phyloP scores from a whole-genome alignment of 2,888 invertebrate genomes.

The Eledone cirrhosa region DNA sequence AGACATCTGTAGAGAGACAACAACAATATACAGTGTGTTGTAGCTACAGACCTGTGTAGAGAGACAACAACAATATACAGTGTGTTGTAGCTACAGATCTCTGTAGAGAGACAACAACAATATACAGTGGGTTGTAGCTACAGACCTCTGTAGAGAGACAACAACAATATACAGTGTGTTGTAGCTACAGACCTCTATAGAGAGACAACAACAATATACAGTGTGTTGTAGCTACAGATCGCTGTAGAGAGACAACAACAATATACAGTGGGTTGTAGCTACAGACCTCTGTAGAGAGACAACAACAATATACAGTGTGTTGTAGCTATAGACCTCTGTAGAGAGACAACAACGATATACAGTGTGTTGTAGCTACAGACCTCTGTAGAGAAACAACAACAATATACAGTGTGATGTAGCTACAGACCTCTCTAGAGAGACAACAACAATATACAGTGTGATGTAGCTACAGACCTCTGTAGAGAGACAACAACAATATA shows the following conservation, averaged over 20 bases:
- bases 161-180: too few relatives aligned
- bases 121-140: too few relatives aligned
- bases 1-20: conserved; percentile 44
- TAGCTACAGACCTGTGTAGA: conserved; percentile 51
- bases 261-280: too few relatives aligned
- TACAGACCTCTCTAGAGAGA: conserved; percentile 47
- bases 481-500: conserved; percentile 30
- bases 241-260: conserved; percentile 38
- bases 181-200: conserved; percentile 52
- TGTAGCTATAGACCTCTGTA: conserved; percentile 52
- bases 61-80: too few relatives aligned
- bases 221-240: too few relatives aligned
- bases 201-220: too few relatives aligned
- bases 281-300: conserved; percentile 46
- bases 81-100: too few relatives aligned
- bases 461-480: conserved; percentile 52
- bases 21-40: too few relatives aligned
- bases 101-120: conserved; percentile 39
- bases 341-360: conserved; percentile 24
- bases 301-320: too few relatives aligned
- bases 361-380: too few relatives aligned
- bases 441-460: too few relatives aligned
- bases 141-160: conserved; percentile 44
- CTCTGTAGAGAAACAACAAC: conserved; percentile 40
- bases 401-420: too few relatives aligned